phyloP scores from a whole-genome alignment of 2,113 vertebrate species.

The Caranx melampygus region DNA sequence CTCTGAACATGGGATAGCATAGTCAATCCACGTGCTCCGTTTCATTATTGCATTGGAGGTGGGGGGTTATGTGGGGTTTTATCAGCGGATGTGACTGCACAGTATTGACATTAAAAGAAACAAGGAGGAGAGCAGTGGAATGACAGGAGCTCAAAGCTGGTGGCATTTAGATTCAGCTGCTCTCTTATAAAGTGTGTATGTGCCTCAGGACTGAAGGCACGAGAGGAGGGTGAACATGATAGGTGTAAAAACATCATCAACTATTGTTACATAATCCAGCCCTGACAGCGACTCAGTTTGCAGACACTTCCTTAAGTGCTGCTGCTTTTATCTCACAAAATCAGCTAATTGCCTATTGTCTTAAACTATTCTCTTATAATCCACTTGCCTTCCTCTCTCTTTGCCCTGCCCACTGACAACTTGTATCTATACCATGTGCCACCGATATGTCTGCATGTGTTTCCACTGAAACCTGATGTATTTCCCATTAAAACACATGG shows the following conservation, averaged over 20 bases:
- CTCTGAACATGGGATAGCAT: conserved; percentile 59
- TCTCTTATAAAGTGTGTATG: conserved; percentile 2
- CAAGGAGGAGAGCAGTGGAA: not conserved
- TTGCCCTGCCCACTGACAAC: too few species aligned
- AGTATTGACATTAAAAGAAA: conserved; percentile 28
- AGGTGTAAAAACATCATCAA: conserved; percentile 42
- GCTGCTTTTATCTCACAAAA: not conserved
- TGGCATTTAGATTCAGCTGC: conserved; percentile 27
- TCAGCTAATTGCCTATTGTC: not conserved
- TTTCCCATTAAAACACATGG: conserved; percentile 28
- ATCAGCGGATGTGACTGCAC: conserved; percentile 39
- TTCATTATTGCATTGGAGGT: conserved; percentile 28
- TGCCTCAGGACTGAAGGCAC: not conserved
- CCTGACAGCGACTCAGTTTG: conserved; percentile 43
- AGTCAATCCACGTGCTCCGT: conserved; percentile 64
- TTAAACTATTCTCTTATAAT: not conserved
- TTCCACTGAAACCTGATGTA: conserved; percentile 18
- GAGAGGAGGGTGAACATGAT: conserved; percentile 39
- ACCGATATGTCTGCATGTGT: not conserved
- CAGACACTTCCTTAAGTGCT: conserved; percentile 6
- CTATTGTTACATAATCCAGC: conserved; percentile 68
- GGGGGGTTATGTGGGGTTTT: conserved; percentile 23
- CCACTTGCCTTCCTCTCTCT: not conserved
- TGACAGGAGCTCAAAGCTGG: conserved; percentile 21
- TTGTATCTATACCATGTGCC: not conserved